Evolutionary conservation across 2,113 vertebrate genomes (phyloP), one percentile per base, ranked within the genome.

Genomic region (Callionymus lyra): DNA sequence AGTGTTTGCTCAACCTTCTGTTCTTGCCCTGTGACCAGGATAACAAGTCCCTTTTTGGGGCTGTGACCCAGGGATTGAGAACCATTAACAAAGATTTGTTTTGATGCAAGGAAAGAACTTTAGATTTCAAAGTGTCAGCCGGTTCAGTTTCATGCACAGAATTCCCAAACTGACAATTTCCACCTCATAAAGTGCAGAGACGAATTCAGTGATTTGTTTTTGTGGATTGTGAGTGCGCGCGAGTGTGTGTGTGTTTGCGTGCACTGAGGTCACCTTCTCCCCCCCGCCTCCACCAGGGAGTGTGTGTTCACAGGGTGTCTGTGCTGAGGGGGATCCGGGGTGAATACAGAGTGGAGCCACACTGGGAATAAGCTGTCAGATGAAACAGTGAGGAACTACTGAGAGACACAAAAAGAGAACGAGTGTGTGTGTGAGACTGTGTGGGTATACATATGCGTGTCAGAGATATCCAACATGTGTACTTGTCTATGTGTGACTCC

Each of bases 341-440:
- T 82, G 79, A 83, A 84, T 81, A 83, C 81, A 75, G 79, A 83
- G 72, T 74, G 67, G 67, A 59, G 59, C 66, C 74, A 71, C 75
- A 72, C 60, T 79, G 80, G 81, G 81, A 83, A 81, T 83, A 79
- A 80, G 77, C 81, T 84, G 79, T 80, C 77, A 83, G 79, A 81
- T 80, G 75, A 80, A 81, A 81, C 74, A 76, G 64, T n/a, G 49
- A 79, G 69, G 64, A 82, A 76, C 74, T 77, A 77, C 79, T 72
- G 65, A 81, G 70, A 74, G 72, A 74, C 59, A 72, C 43, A 64
- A 57, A 72, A 62, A 65, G 55, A 66, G 47, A 42, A 53, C 43
- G 54, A 27, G 47, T 16, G 34, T 2, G 34, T 15, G 57, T 15
- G 41, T 19, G 45, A 10, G 43, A 33, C 47, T 38, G 50, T 33